Base-by-base conservation (phyloP, 2,888 invertebrate species). In the Trichacis sp. region DNA sequence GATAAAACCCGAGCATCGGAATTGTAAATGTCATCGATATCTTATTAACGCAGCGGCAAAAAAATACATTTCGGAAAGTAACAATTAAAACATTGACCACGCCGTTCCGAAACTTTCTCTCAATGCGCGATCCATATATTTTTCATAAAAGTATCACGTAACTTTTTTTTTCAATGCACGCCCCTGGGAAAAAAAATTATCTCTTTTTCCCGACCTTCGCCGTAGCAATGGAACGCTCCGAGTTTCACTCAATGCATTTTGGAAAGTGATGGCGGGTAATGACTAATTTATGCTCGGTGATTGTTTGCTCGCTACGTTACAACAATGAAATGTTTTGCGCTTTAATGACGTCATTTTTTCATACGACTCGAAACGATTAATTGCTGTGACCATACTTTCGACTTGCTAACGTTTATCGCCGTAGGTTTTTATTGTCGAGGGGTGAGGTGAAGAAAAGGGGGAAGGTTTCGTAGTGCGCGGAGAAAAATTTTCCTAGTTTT, bases 211-310 rank as follows among this genome's bases (percentile, higher is more conserved):
- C 15, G 12, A n/a, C 12, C 14, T 40, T n/a, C 15, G 15, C n/a
- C 14, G 40, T 4, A 14, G 40, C 4, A 40, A 4, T 40, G 9
- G 8, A 40, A 15, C 12, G 11, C 33, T 33, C 11, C 11, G 40
- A 40, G 40, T 40, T 40, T 40, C 40, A 14, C 40, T 40, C 40
- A 14, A 8, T 9, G 40, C 40, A 40, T 40, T 40, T 40, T 40
- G 40, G 40, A 40, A 40, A 40, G 40, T 40, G 36, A 36, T 36
- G 3, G 12, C 36, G 36, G 9, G 12, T 5, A 36, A 36, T 36
- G 24, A 24, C 24, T 24, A 24, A 24, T 24, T 24, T 24, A 24
- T 24, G 24, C 24, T 24, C 8, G 24, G 24, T 8, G 8, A 24
- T 24, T 24, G 24, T 24, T 24, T 24, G 24, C 24, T 24, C 24